Evolutionary conservation across 1,140 invertebrate species (phyloP), one percentile per base, ranked within the genome.

Genomic region (Drosophila saltans): DNA sequence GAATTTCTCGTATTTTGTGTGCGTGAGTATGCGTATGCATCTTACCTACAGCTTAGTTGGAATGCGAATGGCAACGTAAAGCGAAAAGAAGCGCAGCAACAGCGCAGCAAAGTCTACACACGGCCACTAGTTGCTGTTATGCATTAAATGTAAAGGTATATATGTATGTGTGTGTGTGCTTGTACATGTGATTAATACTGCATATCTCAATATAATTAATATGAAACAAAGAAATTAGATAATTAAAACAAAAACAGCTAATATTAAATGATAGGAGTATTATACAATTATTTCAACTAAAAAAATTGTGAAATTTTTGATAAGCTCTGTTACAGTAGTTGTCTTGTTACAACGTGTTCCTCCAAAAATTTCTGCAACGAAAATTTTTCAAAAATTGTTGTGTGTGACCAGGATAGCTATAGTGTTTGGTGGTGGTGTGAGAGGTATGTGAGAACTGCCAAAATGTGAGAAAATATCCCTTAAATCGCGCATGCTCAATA

Each of bases 41-140:
- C 36, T 68, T 24, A 52, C 45, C 45, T 52, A 52, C 21, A 77
- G 55, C 60, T 39, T 59, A 52, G 48, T 60, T 77, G 28, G 64
- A 48, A 43, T 66, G 72, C 58, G 64, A 75, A 75, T 75, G 73
- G 56, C 57, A 75, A 71, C 59, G 69, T 48, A 58, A 75, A 75
- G 60, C 55, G 68, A 4, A 36, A 7, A 2, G 33, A 60, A 57
- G 48, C 45, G 64, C 64, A 61, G 41, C 69, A 77, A 77, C 58
- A 72, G 74, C 43, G 68, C 65, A 79, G 56, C 45, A 61, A 57
- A 41, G 30, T 75, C 65, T 67, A 72, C 68, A 75, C 78, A 80
- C 84, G 69, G 84, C 84, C 84, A 89, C 84, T 89, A 89, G 84
- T 89, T 89, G 84, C 84, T 89, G 75, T 89, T 84, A 71, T 86